A percentile compares a stretch with the other conserved stretches of the same genome.
Conservation (phyloP, 2,797 vertebrate species). For the Parauchenoglanis punctatus region DNA sequence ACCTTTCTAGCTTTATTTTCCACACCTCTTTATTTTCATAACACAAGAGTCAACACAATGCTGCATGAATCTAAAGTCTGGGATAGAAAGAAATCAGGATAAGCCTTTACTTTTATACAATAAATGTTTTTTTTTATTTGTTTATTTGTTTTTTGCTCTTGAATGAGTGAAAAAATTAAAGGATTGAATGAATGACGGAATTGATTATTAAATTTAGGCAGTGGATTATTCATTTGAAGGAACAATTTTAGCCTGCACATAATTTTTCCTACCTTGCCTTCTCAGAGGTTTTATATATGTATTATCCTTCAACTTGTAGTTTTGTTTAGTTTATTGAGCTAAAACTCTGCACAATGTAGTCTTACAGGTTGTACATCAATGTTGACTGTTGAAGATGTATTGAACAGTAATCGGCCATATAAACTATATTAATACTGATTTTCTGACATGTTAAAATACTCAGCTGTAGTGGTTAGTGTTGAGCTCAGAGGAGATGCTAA, state of each 20-base stretch:
- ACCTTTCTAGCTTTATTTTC: not conserved
- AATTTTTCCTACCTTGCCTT: not conserved
- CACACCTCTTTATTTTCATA: not conserved
- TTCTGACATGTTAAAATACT: not conserved
- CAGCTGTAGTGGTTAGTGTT: constrained; percentile 17
- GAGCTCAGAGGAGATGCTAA: not conserved
- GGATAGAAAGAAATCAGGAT: not conserved
- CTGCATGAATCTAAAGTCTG: not conserved
- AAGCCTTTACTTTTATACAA: not conserved
- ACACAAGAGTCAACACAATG: not conserved
- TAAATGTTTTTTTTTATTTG: not conserved
- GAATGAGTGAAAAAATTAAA: not conserved
- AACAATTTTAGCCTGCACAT: not conserved
- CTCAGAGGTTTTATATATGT: not conserved
- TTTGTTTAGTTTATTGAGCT: not conserved
- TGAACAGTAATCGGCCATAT: not conserved
- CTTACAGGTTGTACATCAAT: not conserved
- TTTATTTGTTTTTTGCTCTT: not conserved
- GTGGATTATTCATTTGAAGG: not conserved
- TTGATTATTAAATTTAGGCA: not conserved
- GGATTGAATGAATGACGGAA: not conserved
- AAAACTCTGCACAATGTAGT: not conserved
- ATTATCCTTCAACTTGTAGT: not conserved
- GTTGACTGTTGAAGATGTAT: not conserved
- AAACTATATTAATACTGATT: too few relatives aligned